Conservation (phyloP, 2,888 invertebrate genomes). For the Tanypteryx hageni region DNA sequence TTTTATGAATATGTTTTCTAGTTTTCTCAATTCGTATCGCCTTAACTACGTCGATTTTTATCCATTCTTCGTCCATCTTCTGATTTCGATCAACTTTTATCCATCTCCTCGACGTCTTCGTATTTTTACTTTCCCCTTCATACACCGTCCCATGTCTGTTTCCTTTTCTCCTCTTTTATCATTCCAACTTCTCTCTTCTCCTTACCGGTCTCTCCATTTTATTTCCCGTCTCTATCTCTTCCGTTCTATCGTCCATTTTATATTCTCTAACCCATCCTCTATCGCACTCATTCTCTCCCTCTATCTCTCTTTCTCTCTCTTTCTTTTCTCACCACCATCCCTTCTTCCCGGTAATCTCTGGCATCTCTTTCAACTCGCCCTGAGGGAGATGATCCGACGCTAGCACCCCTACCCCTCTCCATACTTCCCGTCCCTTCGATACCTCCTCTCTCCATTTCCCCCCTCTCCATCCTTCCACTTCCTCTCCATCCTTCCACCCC, state of each 20-base stretch:
- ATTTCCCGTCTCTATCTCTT: background rate
- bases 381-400: background rate
- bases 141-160: no score
- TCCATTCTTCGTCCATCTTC: background rate
- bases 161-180: background rate
- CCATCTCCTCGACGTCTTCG: background rate
- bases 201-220: background rate
- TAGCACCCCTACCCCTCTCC: background rate
- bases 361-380: background rate
- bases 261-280: background rate
- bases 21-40: background rate
- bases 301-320: background rate
- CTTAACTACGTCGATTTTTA: background rate
- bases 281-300: background rate
- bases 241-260: background rate
- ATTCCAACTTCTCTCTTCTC: background rate
- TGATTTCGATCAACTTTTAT: background rate
- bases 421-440: background rate
- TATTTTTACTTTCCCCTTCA: no score
- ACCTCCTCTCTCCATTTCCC: background rate
- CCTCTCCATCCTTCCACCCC: background rate
- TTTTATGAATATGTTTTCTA: background rate
- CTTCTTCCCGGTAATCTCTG: background rate
- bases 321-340: background rate
- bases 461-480: background rate